phyloP scores from a whole-genome alignment of 2,888 invertebrate species.

The Galerucella nymphaeae region DNA sequence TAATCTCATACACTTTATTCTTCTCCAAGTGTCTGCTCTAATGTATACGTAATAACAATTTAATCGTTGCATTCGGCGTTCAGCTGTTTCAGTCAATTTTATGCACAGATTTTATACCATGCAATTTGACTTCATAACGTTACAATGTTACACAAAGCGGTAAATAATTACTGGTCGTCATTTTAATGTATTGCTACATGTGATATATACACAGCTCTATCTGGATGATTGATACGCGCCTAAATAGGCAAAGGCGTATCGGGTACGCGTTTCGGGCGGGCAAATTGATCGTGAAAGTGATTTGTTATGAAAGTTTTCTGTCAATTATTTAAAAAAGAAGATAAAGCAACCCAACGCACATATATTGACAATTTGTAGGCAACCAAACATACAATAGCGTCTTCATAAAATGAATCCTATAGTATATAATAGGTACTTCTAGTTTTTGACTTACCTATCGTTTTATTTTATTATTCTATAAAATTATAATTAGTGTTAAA shows the following conservation, averaged over 20 bases:
- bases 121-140: slow-evolving; percentile 2
- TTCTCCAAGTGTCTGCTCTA: too few relatives aligned
- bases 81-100: not conserved
- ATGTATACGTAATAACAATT: too few relatives aligned
- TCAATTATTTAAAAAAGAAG: not conserved
- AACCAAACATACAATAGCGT: too few relatives aligned
- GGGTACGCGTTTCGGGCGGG: slow-evolving; percentile 1
- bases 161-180: not conserved
- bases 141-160: not conserved
- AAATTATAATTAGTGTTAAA: too few relatives aligned
- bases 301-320: not conserved
- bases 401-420: too few relatives aligned
- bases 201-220: not conserved
- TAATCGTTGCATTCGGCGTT: not conserved
- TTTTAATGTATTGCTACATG: slow-evolving; percentile 6
- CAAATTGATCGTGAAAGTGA: not conserved
- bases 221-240: slow-evolving; percentile 2
- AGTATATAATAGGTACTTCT: too few relatives aligned
- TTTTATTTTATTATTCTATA: too few relatives aligned
- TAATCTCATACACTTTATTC: too few relatives aligned
- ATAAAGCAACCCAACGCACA: too few relatives aligned
- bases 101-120: not conserved
- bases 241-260: slow-evolving; percentile 1
- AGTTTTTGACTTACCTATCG: too few relatives aligned
- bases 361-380: too few relatives aligned